A percentile compares a stretch with the other conserved stretches of the same genome.
Conservation (phyloP, 2,113 vertebrate genomes). For the Coptodon rendalli region DNA sequence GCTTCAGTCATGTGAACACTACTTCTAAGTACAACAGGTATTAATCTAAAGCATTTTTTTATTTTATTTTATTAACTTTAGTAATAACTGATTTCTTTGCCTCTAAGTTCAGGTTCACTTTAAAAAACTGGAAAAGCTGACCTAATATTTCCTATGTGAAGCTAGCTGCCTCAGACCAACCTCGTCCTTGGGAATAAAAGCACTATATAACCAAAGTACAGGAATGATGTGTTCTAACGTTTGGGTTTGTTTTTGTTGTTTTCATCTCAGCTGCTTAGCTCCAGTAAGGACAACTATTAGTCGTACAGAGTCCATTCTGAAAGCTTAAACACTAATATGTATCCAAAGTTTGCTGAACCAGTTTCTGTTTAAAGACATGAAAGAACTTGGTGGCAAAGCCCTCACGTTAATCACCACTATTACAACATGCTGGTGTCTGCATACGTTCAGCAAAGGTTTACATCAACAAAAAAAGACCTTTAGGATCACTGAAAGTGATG, state of each 20-base stretch:
- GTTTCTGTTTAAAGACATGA: fast-evolving
- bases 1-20: neutral
- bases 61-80: neutral
- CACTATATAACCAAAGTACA: neutral
- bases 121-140: neutral
- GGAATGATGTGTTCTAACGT: fast-evolving
- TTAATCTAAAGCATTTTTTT: neutral
- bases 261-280: neutral
- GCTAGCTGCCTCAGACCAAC: neutral
- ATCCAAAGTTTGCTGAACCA: neutral
- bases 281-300: neutral
- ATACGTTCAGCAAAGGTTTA: fast-evolving
- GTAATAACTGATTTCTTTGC: neutral
- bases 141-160: neutral
- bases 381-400: neutral
- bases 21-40: fast-evolving
- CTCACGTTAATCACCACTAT: neutral
- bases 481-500: slow-evolving; percentile 67
- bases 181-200: fast-evolving
- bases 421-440: neutral
- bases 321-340: neutral
- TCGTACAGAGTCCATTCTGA: fast-evolving
- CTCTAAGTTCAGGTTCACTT: neutral
- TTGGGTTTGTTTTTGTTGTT: neutral
- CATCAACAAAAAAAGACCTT: slow-evolving; percentile 64